Evolutionary conservation across 2,797 vertebrate genomes (phyloP).

Genomic region (Euphonia xanthogaster): DNA sequence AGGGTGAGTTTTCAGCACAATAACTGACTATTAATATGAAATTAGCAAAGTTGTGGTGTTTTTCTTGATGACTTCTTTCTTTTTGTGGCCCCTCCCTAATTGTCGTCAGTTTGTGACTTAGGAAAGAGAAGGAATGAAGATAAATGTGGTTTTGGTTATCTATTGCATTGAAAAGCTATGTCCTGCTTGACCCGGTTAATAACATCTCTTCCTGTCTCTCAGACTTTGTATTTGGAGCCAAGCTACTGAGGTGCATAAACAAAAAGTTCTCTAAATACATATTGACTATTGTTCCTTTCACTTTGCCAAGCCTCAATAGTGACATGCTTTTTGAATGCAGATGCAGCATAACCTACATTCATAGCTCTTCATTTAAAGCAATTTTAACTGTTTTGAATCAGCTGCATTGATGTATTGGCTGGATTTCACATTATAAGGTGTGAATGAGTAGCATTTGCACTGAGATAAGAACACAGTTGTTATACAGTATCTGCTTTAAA

Average conservation of each 20-base stretch:
- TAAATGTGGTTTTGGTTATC: not conserved
- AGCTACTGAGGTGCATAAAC: not conserved
- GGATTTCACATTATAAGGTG: not conserved
- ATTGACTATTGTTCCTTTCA: not conserved
- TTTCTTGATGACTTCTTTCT: not conserved
- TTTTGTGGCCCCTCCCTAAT: not conserved
- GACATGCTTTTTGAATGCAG: not conserved
- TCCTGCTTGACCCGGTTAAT: not conserved
- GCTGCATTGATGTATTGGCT: not conserved
- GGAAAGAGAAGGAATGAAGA: not conserved
- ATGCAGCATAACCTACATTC: not conserved
- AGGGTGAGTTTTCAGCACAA: not conserved
- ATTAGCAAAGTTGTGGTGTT: not conserved
- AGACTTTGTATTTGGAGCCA: not conserved
- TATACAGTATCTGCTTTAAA: not conserved
- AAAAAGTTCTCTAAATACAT: not conserved
- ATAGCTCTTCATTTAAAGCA: not conserved
- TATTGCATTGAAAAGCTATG: not conserved
- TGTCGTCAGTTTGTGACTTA: not conserved
- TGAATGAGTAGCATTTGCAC: not conserved
- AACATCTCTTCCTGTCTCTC: not conserved
- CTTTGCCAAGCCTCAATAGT: not conserved
- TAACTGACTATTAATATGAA: not conserved
- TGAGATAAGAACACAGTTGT: not conserved
- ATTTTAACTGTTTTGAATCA: not conserved